A percentile compares a stretch with the other conserved stretches of the same genome.
Conservation (phyloP, 2,888 invertebrate genomes). For the Trachelus iudaicus region DNA sequence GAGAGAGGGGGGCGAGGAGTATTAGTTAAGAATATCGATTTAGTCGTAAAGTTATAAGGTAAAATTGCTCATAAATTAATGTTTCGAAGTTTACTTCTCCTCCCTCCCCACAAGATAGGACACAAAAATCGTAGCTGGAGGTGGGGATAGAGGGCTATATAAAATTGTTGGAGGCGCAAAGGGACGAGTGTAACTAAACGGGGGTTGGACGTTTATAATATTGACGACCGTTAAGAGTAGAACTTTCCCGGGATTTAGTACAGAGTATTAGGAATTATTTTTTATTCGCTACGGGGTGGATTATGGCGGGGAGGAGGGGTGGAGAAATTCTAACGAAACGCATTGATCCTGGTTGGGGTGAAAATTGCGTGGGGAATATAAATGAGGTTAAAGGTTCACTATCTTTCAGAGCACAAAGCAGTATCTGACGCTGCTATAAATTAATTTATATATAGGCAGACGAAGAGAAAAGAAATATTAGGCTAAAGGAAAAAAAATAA, state of each 20-base stretch:
- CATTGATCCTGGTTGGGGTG: neutral
- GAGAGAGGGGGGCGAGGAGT: neutral
- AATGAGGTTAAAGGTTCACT: neutral
- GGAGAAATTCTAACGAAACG: neutral
- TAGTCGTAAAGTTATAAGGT: neutral
- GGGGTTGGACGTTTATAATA: neutral
- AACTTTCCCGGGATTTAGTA: neutral
- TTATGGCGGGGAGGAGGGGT: neutral
- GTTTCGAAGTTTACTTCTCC: neutral
- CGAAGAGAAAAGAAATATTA: neutral
- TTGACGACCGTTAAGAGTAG: neutral
- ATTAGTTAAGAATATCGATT: neutral
- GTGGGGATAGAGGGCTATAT: neutral
- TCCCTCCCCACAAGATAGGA: neutral
- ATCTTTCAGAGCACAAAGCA: neutral
- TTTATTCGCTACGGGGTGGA: neutral
- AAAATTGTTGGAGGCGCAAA: neutral
- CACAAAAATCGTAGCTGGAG: neutral
- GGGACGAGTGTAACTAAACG: neutral
- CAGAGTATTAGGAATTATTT: neutral
- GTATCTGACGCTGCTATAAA: neutral
- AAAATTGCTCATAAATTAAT: neutral
- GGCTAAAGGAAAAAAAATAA: neutral
- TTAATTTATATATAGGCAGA: neutral
- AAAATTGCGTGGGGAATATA: neutral